Conservation (phyloP, 1,140 invertebrate genomes). For the Drosophila watanabei region DNA sequence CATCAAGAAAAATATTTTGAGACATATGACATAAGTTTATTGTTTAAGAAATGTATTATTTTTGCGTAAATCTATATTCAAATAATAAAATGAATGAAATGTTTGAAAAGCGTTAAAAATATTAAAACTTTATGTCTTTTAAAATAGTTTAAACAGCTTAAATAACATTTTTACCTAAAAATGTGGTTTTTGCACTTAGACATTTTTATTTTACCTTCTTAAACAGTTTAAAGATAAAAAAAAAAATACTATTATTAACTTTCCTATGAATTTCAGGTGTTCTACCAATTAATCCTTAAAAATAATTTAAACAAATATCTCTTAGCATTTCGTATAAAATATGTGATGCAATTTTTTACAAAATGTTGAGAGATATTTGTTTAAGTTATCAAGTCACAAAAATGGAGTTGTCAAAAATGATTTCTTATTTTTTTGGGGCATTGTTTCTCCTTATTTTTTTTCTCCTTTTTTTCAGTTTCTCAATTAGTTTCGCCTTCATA, state of each 20-base stretch:
- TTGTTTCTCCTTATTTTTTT: not conserved
- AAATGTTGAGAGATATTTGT: too few species aligned
- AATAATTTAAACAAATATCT: not conserved
- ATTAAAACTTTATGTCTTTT: not conserved
- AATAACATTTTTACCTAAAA: too few species aligned
- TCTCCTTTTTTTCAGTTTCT: not conserved
- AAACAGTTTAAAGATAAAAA: too few species aligned
- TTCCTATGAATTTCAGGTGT: not conserved
- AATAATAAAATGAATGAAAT: too few species aligned
- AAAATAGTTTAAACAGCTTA: not conserved
- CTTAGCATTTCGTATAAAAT: not conserved
- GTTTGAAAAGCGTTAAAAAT: too few species aligned
- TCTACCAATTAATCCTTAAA: not conserved
- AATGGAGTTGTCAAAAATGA: constrained; percentile 8
- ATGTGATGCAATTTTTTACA: not conserved
- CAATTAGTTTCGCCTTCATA: constrained; percentile 62
- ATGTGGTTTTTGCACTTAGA: too few species aligned
- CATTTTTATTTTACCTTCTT: too few species aligned
- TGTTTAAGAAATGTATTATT: too few species aligned
- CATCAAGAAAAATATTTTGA: not conserved
- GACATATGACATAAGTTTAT: not conserved
- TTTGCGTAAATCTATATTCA: too few species aligned
- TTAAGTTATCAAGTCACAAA: not conserved
- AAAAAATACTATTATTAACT: too few species aligned
- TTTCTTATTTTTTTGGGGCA: constrained; percentile 1